Percentiles rank a stretch among this genome's conserved stretches.
Evolutionary conservation across 1,140 invertebrate genomes (phyloP).

Genomic region (Rhopalosiphum padi): DNA sequence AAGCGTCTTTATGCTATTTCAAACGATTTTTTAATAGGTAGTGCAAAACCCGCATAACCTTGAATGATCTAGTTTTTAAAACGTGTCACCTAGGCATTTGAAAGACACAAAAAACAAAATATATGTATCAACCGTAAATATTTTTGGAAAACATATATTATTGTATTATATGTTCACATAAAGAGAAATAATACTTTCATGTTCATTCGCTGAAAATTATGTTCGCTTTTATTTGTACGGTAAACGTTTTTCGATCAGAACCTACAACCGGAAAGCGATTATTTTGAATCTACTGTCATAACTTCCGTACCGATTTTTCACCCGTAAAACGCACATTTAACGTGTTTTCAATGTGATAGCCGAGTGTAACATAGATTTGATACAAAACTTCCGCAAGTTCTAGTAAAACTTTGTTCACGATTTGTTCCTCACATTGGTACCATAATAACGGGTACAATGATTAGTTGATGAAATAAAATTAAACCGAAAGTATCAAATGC

Average conservation of each 20-base stretch:
- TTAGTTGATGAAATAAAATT: not conserved
- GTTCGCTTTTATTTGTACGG: not conserved
- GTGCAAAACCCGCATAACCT: not conserved
- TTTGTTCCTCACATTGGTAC: not conserved
- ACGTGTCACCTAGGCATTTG: not conserved
- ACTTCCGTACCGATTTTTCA: not conserved
- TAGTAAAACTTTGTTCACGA: not conserved
- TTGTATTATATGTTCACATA: not conserved
- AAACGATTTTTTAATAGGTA: not conserved
- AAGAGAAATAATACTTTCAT: not conserved
- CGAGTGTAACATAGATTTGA: not conserved
- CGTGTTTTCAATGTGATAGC: not conserved
- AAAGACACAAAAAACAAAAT: not conserved
- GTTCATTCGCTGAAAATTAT: not conserved
- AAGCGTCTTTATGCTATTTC: not conserved
- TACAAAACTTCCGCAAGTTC: not conserved
- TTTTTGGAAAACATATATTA: not conserved
- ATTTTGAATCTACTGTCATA: constrained; percentile 19
- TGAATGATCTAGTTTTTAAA: not conserved
- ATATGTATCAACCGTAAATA: not conserved
- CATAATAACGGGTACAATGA: not conserved
- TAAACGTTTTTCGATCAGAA: constrained; percentile 24
- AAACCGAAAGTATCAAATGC: not conserved
- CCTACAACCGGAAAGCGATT: not conserved
- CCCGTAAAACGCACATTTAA: not conserved